Percentiles rank a stretch among this genome's conserved stretches.
Conservation (phyloP, 2,113 vertebrate species). For the Brienomyrus longianalis region DNA sequence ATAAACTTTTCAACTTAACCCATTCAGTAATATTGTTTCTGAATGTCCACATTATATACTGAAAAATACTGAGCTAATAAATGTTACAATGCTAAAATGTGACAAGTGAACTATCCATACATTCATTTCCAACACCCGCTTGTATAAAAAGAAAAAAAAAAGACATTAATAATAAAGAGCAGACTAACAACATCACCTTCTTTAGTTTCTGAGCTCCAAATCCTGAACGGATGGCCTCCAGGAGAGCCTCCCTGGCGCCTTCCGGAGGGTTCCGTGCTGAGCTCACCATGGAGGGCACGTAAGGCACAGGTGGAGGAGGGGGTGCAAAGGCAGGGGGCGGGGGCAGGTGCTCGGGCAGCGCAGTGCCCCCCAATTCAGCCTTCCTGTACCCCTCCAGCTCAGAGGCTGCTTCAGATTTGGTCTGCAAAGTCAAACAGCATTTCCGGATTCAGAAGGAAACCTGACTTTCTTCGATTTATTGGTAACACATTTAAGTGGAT, state of each 20-base stretch:
- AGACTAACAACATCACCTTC: conserved; percentile 63
- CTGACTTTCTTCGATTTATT: neutral
- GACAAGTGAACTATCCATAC: neutral
- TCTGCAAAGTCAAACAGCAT: conserved; percentile 50
- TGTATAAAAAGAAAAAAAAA: neutral
- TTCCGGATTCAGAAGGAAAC: neutral
- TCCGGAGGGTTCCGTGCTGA: conserved; percentile 39
- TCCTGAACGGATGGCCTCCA: conserved; percentile 89
- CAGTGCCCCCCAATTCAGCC: neutral
- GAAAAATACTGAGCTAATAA: neutral
- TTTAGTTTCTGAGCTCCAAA: conserved; percentile 74
- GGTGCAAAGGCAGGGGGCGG: conserved; percentile 37
- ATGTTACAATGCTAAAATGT: neutral
- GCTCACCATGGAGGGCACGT: conserved; percentile 23
- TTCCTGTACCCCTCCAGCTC: conserved; percentile 65
- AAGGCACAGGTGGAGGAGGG: conserved; percentile 30
- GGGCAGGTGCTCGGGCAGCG: conserved; percentile 17
- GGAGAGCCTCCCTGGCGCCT: conserved; percentile 67
- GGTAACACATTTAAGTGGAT: neutral
- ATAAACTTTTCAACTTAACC: neutral
- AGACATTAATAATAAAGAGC: no score
- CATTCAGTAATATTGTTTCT: neutral
- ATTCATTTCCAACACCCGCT: neutral
- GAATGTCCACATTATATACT: neutral
- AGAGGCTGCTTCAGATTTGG: conserved; percentile 66